phyloP scores from a whole-genome alignment of 2,797 vertebrate genomes.

The Molossus molossus region DNA sequence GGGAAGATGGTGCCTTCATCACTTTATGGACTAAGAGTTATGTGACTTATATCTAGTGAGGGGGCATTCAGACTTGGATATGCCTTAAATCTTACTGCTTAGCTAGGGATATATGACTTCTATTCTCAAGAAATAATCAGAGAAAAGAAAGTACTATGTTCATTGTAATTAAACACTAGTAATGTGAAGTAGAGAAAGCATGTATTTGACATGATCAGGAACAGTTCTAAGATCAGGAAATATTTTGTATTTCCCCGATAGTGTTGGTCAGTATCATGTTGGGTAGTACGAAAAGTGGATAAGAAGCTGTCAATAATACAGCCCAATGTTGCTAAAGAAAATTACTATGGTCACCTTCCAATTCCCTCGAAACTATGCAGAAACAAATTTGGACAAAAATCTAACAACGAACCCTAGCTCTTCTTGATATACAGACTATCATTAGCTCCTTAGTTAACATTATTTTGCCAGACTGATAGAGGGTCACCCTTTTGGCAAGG shows the following conservation, averaged over 20 bases:
- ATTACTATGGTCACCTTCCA: background rate
- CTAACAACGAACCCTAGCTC: slow-evolving; percentile 36
- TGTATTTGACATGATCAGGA: slow-evolving; percentile 12
- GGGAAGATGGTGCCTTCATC: background rate
- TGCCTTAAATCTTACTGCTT: slow-evolving; percentile 66
- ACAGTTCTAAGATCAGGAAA: slow-evolving; percentile 26
- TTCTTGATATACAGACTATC: slow-evolving; percentile 25
- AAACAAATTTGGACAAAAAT: background rate
- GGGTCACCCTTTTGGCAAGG: slow-evolving; percentile 32
- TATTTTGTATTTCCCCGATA: slow-evolving; percentile 50
- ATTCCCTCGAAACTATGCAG: background rate
- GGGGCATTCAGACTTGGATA: slow-evolving; percentile 8
- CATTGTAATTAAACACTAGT: slow-evolving; percentile 45
- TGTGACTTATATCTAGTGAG: slow-evolving; percentile 33
- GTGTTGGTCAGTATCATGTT: background rate
- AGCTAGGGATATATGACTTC: slow-evolving; percentile 36
- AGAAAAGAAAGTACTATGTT: slow-evolving; percentile 53
- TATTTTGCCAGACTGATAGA: slow-evolving; percentile 37
- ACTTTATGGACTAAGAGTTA: slow-evolving; percentile 53
- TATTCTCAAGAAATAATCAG: slow-evolving; percentile 55
- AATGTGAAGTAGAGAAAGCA: slow-evolving; percentile 36
- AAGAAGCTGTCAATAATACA: slow-evolving; percentile 24
- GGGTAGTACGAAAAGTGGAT: background rate
- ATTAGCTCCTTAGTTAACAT: slow-evolving; percentile 6
- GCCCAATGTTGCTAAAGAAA: slow-evolving; percentile 37